Conservation (phyloP, 2,888 invertebrate genomes). For the Ypsolopha scabrella region DNA sequence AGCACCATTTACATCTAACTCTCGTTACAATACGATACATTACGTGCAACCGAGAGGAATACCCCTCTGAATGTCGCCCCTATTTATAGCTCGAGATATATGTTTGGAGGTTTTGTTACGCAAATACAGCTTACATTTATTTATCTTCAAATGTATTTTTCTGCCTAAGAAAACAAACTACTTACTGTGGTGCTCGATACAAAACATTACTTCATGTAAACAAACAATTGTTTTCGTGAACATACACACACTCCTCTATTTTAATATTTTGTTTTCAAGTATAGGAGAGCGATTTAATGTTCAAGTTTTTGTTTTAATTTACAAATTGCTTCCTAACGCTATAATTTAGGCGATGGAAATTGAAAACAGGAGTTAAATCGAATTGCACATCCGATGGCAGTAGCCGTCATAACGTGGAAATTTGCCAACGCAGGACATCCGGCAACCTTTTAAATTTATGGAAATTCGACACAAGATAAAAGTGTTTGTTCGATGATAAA, state of each 20-base stretch:
- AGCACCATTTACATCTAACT: slow-evolving; percentile 28
- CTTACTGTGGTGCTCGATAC: no score
- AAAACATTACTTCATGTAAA: no score
- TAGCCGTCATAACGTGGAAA: slow-evolving; percentile 32
- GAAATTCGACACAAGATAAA: slow-evolving; percentile 47
- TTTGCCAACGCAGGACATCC: slow-evolving; percentile 43
- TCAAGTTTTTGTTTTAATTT: slow-evolving; percentile 4
- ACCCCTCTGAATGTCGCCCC: slow-evolving; percentile 11
- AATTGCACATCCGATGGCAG: slow-evolving; percentile 26
- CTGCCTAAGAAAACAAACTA: no score
- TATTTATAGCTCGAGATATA: neutral
- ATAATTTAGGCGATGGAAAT: slow-evolving; percentile 16
- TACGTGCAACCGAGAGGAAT: slow-evolving; percentile 10
- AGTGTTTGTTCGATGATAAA: slow-evolving; percentile 38
- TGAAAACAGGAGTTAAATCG: slow-evolving; percentile 21
- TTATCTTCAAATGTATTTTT: neutral
- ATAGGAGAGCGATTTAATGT: neutral
- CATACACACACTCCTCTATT: no score
- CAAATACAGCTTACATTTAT: neutral
- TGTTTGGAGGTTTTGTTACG: neutral
- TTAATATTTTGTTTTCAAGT: neutral
- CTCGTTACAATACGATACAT: slow-evolving; percentile 22
- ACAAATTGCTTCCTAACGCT: slow-evolving; percentile 11
- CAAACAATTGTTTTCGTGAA: no score
- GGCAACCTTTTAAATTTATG: slow-evolving; percentile 50